phyloP scores from a whole-genome alignment of 1,140 invertebrate species.

The Tetranychus urticae region DNA sequence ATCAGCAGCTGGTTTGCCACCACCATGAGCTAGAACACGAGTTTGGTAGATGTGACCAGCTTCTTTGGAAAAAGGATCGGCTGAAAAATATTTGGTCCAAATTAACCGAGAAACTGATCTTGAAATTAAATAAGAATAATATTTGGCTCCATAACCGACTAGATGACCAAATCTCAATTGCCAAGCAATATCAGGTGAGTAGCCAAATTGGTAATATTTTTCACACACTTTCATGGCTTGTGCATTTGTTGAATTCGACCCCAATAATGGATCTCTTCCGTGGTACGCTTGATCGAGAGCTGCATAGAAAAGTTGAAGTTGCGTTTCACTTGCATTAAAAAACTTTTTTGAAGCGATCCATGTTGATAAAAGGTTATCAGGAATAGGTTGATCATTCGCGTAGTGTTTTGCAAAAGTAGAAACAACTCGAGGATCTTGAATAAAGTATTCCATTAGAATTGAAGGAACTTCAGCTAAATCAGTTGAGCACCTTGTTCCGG shows the following conservation, averaged over 20 bases:
- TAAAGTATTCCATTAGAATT: constrained; percentile 94
- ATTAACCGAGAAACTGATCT: constrained; percentile 73
- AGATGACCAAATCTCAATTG: constrained; percentile 87
- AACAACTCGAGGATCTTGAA: constrained; percentile 60
- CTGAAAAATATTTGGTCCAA: constrained; percentile 66
- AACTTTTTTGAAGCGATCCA: constrained; percentile 57
- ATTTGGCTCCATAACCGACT: constrained; percentile 91
- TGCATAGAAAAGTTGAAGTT: constrained; percentile 69
- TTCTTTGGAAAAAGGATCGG: constrained; percentile 47
- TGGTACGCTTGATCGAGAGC: constrained; percentile 74
- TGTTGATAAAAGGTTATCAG: constrained; percentile 43
- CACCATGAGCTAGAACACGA: constrained; percentile 63
- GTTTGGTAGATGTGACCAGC: constrained; percentile 49
- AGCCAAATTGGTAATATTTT: constrained; percentile 59
- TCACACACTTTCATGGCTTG: constrained; percentile 53
- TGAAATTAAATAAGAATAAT: constrained; percentile 90
- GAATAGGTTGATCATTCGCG: constrained; percentile 59
- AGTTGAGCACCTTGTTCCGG: constrained; percentile 82
- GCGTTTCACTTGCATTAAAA: constrained; percentile 69
- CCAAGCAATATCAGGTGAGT: constrained; percentile 76
- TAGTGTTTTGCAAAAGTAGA: constrained; percentile 70
- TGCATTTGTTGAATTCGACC: constrained; percentile 31
- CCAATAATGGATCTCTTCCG: constrained; percentile 27
- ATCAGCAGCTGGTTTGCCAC: constrained; percentile 46
- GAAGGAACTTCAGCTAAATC: constrained; percentile 97